Base-by-base conservation (phyloP, 1,140 invertebrate species). In the Lordiphosa collinella region DNA sequence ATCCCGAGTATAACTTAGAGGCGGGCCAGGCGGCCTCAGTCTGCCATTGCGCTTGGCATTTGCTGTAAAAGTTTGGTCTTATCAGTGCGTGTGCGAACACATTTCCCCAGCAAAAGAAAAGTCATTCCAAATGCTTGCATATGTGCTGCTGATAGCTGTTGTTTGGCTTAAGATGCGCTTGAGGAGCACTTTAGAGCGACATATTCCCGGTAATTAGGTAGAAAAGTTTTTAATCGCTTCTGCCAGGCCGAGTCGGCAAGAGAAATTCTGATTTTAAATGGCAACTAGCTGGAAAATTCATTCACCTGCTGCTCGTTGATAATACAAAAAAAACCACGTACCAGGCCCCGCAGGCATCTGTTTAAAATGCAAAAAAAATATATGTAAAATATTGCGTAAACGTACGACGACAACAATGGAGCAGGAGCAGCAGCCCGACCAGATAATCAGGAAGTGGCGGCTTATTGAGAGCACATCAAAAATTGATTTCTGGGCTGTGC, bases 361-460 rank as follows among this genome's bases (percentile, higher is more conserved):
- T 72, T 56, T 32, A 18, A 72, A 72, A 79, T 67, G 57, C 43
- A 43, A 82, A 82, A 70, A 58, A 69, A 43, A 41, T 46, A 56
- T 67, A 35, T 68, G 49, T 40, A 48, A 68, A 76, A 68, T 84
- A 72, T 76, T 51, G 52, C 50, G 75, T 64, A 66, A 54, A 55
- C 37, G 43, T 52, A 44, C 49, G 36, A 32, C 41, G 36, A 40
- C 50, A 70, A 84, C 76, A 82, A 71, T 62, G 46, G 46, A 59
- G 57, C 48, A 46, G 46, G 46, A 59, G 57, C 48, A 46, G 50
- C 48, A 48, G 37, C 37, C 40, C 52, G 52, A 40, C 51, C 61
- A 60, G 71, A 82, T 82, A 80, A 80, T 76, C 75, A 82, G 78
- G 78, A 82, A 85, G 73, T 73, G 63, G 67, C 71, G 55, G 67